Base-by-base conservation (phyloP, 2,113 vertebrate genomes). In the Formicarius rufipectus region DNA sequence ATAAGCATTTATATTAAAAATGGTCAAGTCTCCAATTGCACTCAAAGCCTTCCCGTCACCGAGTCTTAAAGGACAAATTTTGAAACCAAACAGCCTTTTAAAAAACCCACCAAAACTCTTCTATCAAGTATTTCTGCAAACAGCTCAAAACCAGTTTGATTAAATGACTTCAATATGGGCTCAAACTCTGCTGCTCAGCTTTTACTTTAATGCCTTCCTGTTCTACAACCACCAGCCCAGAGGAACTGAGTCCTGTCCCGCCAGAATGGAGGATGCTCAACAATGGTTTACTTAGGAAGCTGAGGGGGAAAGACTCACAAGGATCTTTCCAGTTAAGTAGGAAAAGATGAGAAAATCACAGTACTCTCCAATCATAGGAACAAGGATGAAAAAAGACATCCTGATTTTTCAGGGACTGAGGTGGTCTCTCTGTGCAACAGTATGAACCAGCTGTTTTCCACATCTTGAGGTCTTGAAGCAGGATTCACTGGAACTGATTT, bases 1-100 rank as follows among this genome's bases (percentile, higher is more conserved):
- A 96, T 92, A 97, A 96, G 88, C 66, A 93, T 95, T 83, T 63
- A 44, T 49, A 59, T 37, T 59, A 59, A 89, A 69, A 75, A 28
- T 55, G 15, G 75, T 37, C 13, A 27, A 33, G 16, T 40, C 64
- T 71, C 69, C 68, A 63, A 64, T 42, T 71, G 33, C 33, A 53
- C 24, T 79, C 49, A 59, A 83, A 87, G 44, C 8, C 25, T 87
- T 63, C 28, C 53, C 8, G n/a, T 53, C 42, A 44, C 30, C n/a
- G 40, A 71, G 24, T 69, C 84, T 59, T 59, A 74, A 60, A 28
- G 42, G 30, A 63, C 31, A 74, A 90, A 50, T 37, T 80, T 0
- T 31, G 35, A 60, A 79, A 53, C 59, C 12, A 15, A 84, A 28
- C 2, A 33, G 42, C 10, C 31, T 68, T 52, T 74, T 16, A 82